Conservation (phyloP, 2,113 vertebrate genomes). For the Petrocephalus zakoni region DNA sequence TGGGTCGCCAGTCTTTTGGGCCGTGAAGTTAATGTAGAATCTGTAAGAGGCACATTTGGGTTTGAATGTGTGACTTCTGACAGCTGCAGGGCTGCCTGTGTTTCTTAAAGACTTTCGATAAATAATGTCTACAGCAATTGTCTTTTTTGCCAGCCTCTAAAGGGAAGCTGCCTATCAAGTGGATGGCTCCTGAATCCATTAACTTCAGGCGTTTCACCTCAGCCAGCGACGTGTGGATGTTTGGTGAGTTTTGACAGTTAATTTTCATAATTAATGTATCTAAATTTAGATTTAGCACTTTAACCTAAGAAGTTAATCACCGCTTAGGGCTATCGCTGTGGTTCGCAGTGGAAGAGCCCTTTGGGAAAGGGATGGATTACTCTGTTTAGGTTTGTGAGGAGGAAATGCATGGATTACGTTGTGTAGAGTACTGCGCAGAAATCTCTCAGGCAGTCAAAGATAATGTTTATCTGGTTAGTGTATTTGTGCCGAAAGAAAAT, state of each 20-base stretch:
- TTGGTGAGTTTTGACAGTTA: constrained; percentile 70
- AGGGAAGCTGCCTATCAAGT: constrained; percentile 97
- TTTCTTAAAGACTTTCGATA: not conserved
- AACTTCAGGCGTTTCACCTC: constrained; percentile 98
- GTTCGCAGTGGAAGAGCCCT: not conserved
- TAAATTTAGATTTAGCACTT: not conserved
- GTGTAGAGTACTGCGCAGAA: not conserved
- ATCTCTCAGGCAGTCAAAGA: not conserved
- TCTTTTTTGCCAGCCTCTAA: constrained; percentile 75
- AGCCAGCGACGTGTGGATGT: constrained; percentile 99
- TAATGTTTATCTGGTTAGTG: not conserved
- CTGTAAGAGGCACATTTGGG: not conserved
- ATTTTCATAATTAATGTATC: not conserved
- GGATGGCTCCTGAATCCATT: constrained; percentile 99
- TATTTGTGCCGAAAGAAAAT: not conserved
- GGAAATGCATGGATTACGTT: not conserved
- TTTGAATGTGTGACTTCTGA: not conserved
- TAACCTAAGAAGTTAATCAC: not conserved
- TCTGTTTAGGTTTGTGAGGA: not conserved
- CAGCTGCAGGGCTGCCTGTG: not conserved
- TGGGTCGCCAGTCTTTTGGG: not conserved
- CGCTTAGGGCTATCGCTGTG: not conserved
- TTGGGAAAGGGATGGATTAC: not conserved
- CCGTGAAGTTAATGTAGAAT: not conserved
- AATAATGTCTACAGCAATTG: not conserved